phyloP scores from a whole-genome alignment of 1,140 invertebrate genomes.

The Drosophila parabipectinata region DNA sequence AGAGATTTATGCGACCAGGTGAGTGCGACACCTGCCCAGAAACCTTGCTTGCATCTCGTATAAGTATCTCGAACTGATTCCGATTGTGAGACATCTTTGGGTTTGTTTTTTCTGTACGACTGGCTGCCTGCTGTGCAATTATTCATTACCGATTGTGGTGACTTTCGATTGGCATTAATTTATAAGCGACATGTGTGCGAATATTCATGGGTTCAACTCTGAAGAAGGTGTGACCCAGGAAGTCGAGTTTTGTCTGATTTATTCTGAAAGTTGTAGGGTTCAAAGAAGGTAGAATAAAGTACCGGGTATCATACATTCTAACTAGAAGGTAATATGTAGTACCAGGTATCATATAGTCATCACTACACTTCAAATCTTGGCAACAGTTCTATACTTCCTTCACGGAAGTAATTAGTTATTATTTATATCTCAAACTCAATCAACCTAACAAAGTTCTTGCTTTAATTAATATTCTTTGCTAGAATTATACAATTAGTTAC shows the following conservation, averaged over 20 bases:
- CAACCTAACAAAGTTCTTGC: not conserved
- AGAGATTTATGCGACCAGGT: slow-evolving; percentile 62
- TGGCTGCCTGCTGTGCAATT: slow-evolving; percentile 60
- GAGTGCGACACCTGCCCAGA: slow-evolving; percentile 59
- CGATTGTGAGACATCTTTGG: slow-evolving; percentile 31
- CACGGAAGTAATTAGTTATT: not conserved
- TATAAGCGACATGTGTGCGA: slow-evolving; percentile 16
- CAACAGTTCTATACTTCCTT: not conserved
- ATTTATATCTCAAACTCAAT: not conserved
- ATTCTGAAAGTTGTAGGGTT: too few species aligned
- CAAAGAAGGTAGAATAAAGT: too few species aligned
- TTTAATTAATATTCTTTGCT: not conserved
- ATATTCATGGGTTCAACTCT: slow-evolving; percentile 23
- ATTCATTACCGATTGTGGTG: slow-evolving; percentile 54
- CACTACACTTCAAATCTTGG: too few species aligned
- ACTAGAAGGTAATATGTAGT: too few species aligned
- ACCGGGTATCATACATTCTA: too few species aligned
- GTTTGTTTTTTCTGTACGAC: slow-evolving; percentile 25
- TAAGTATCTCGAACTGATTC: slow-evolving; percentile 30
- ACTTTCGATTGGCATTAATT: slow-evolving; percentile 38
- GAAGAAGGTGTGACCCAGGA: slow-evolving; percentile 33
- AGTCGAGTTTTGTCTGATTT: not conserved
- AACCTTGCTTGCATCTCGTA: slow-evolving; percentile 2
- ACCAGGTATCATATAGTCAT: too few species aligned
- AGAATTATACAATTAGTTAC: slow-evolving; percentile 7